Base-by-base conservation (phyloP, 2,113 vertebrate species). In the Phylloscopus whistleri region DNA sequence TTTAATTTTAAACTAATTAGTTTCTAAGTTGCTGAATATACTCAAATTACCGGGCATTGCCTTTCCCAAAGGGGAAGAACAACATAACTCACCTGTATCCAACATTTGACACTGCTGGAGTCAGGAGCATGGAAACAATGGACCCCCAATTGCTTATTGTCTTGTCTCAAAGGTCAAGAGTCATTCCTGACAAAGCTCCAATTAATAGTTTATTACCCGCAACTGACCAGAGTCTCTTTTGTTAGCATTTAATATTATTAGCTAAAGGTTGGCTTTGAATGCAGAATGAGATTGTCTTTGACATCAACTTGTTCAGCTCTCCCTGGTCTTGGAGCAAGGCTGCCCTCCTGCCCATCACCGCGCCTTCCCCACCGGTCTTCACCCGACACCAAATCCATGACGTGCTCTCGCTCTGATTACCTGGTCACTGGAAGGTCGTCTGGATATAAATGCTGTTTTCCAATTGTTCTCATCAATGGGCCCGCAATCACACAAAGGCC, bases 151-250 rank as follows among this genome's bases (percentile, higher is more conserved):
- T 83, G 58, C 90, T 97, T 86, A 98, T 99, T 99, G 98, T 99
- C 94, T 85, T 96, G 73, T 94, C 94, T 89, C 93, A 21, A 87
- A 97, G 99, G 98, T 99, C 98, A 97, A 84, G 88, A 97, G 97
- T 97, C 97, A 69, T 97, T 98, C 94, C 97, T 95, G 93, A 97
- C 97, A 98, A 98, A 98, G 98, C 98, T 98, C 98, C 97, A 97
- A 99, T 99, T 98, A 99, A 99, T 97, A 98, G 97, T 98, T 98
- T 97, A 99, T 99, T 98, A 98, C 96, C 97, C 95, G 97, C 98
- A 98, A 98, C 98, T 98, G 98, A 98, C 97, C 81, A 97, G 35
- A 78, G 66, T 24, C 80, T 83, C 94, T 90, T 94, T 94, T 95
- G 90, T 96, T 80, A 72, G 56, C 82, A 90, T 91, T 96, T 74